These are phyloP conservation scores for Nothocercus julius DNA, from an alignment of 2,113 vertebrate genomes.

Conservation along the genomic window DNA sequence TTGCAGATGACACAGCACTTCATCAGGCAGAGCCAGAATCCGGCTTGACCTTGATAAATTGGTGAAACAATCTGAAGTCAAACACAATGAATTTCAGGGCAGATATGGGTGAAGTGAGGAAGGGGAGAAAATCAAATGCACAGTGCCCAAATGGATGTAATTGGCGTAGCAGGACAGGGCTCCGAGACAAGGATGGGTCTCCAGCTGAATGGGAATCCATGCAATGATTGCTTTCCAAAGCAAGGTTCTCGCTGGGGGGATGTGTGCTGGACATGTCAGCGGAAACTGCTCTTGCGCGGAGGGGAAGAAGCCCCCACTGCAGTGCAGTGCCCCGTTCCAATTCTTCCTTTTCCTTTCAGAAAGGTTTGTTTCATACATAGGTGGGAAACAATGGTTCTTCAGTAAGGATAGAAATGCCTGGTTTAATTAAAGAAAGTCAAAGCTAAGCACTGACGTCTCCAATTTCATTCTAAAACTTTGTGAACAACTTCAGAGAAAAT, in stretches of 20 bases:
- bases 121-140: not conserved
- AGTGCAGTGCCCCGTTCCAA: not conserved
- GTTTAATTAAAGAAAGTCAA: too few species aligned
- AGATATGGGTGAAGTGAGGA: not conserved
- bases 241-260: not conserved
- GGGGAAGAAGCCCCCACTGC: not conserved
- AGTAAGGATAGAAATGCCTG: too few species aligned
- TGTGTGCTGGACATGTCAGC: rapidly evolving
- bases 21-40: not conserved
- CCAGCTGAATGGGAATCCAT: not conserved
- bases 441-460: too few species aligned
- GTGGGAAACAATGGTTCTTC: too few species aligned
- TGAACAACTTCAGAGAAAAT: too few species aligned
- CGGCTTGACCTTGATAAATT: not conserved
- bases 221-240: not conserved
- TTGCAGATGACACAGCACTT: not conserved
- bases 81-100: not conserved
- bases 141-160: not conserved
- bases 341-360: not conserved
- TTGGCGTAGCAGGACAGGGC: rapidly evolving
- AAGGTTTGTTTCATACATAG: too few species aligned
- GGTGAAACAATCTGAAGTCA: not conserved
- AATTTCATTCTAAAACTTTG: too few species aligned
- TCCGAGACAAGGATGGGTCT: not conserved
- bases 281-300: rapidly evolving